phyloP scores from a whole-genome alignment of 2,113 vertebrate species.

The Lophius piscatorius region DNA sequence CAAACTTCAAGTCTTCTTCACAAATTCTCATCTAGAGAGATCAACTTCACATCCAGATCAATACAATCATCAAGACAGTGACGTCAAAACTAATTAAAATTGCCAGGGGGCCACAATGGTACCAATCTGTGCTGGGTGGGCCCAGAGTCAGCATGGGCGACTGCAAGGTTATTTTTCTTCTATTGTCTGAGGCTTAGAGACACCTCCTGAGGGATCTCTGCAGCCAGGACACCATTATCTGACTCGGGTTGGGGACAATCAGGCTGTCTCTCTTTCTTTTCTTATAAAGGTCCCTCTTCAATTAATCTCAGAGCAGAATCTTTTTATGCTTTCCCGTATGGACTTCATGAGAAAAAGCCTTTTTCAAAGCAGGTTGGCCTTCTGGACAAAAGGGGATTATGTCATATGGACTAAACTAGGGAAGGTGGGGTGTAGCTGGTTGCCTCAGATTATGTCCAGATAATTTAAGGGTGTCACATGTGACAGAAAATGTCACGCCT shows the following conservation, averaged over 20 bases:
- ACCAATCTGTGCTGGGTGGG: constrained; percentile 68
- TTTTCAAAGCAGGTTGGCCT: constrained; percentile 61
- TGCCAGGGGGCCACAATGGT: constrained; percentile 62
- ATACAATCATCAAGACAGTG: constrained; percentile 55
- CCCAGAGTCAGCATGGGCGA: constrained; percentile 54
- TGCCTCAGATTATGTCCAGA: constrained; percentile 50
- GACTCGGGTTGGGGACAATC: constrained; percentile 67
- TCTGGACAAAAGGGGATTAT: constrained; percentile 66
- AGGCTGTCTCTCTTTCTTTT: constrained; percentile 59
- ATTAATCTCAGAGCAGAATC: constrained; percentile 75
- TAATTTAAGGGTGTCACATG: constrained; percentile 40
- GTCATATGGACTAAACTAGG: constrained; percentile 44
- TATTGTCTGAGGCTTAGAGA: constrained; percentile 76
- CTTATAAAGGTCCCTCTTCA: constrained; percentile 72
- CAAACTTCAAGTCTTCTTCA: constrained; percentile 47
- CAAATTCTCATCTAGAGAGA: constrained; percentile 65
- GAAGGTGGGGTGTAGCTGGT: constrained; percentile 31
- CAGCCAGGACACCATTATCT: constrained; percentile 74
- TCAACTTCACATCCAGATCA: constrained; percentile 48
- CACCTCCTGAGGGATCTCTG: constrained; percentile 64
- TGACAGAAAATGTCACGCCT: constrained; percentile 7
- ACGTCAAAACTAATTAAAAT: constrained; percentile 80
- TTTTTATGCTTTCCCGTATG: constrained; percentile 66
- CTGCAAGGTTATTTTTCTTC: constrained; percentile 66
- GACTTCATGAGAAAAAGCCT: constrained; percentile 53